Conservation (phyloP, 2,888 invertebrate genomes). For the Drosophila neoperkinsi region DNA sequence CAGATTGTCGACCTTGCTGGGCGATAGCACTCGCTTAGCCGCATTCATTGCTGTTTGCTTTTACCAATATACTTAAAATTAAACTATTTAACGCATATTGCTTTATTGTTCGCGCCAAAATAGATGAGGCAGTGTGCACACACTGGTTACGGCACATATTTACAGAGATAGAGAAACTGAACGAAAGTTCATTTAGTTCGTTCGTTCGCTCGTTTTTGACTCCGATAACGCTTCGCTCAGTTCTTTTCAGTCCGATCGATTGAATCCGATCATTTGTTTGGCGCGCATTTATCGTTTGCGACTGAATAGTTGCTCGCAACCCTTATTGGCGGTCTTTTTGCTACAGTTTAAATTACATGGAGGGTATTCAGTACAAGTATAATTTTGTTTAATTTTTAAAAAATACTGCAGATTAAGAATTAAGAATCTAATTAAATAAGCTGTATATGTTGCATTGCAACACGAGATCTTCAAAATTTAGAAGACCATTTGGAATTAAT, state of each 20-base stretch:
- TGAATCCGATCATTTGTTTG: background rate
- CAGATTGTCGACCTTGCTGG: conserved; percentile 52
- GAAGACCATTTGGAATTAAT: background rate
- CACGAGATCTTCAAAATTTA: background rate
- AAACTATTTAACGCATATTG: conserved; percentile 23
- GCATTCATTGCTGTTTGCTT: conserved; percentile 13
- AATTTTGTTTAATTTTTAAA: background rate
- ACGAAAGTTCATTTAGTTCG: conserved; percentile 1
- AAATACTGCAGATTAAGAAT: background rate
- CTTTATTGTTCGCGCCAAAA: conserved; percentile 44
- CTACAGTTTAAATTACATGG: background rate
- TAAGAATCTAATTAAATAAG: background rate
- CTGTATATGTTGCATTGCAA: background rate
- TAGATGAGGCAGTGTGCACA: conserved; percentile 28
- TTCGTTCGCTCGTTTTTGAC: background rate
- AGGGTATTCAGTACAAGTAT: background rate
- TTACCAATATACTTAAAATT: background rate
- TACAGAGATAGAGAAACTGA: background rate
- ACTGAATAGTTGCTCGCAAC: background rate
- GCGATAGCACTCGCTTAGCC: conserved; percentile 65
- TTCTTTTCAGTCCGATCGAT: background rate
- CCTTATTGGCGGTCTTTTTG: conserved; percentile 1
- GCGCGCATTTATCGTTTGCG: background rate
- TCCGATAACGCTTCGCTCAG: background rate
- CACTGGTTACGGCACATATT: background rate